Conservation (phyloP, 2,888 invertebrate genomes). For the Pilophorus perplexus region DNA sequence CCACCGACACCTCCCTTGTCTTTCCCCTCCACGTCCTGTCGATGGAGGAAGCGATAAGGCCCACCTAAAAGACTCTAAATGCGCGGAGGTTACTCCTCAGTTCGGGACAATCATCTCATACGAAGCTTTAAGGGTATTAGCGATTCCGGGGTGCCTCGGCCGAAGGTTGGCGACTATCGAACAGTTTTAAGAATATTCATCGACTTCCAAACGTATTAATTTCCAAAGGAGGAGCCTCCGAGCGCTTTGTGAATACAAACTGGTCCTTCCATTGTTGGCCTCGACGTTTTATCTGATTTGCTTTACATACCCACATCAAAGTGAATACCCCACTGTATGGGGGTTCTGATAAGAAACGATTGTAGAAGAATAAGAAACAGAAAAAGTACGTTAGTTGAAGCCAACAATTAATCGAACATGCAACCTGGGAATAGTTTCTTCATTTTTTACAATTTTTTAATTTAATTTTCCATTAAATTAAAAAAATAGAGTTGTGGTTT, state of each 20-base stretch:
- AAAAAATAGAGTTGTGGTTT: too few species aligned
- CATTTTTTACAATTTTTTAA: too few species aligned
- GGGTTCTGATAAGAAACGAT: too few species aligned
- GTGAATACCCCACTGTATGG: background rate
- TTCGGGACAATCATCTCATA: background rate
- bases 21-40: too few species aligned
- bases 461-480: too few species aligned
- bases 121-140: background rate
- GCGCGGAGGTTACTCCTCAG: background rate
- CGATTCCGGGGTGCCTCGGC: background rate
- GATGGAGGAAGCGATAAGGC: conserved; percentile 37
- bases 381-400: too few species aligned
- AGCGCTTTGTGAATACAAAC: background rate
- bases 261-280: background rate
- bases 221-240: background rate
- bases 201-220: background rate
- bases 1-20: too few species aligned
- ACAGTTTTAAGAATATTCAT: background rate
- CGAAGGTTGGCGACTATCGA: background rate
- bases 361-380: too few species aligned
- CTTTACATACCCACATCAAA: background rate
- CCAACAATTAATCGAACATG: too few species aligned
- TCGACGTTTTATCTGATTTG: background rate
- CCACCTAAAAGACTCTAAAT: background rate
- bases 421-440: too few species aligned